phyloP scores from a whole-genome alignment of 2,888 invertebrate species.

The Patella depressa region DNA sequence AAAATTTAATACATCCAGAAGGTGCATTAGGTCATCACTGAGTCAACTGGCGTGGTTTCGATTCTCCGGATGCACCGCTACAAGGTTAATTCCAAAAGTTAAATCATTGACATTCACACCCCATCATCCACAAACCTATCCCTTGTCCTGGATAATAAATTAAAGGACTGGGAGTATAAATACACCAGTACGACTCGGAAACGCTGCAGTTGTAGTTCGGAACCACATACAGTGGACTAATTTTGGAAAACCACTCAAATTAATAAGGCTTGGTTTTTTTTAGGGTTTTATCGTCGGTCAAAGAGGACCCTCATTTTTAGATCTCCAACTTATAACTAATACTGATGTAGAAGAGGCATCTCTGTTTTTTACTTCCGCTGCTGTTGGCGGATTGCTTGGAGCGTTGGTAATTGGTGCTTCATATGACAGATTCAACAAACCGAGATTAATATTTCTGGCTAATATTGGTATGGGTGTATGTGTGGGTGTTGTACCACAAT shows the following conservation, averaged over 20 bases:
- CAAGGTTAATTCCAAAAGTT: too few species aligned
- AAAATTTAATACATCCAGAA: too few species aligned
- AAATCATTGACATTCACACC: too few species aligned
- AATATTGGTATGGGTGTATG: slow-evolving; percentile 61
- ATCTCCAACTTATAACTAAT: slow-evolving; percentile 54
- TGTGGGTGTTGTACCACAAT: slow-evolving; percentile 63
- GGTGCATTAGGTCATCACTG: too few species aligned
- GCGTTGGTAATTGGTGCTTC: slow-evolving; percentile 56
- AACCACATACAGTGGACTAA: not conserved
- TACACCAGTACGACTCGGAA: too few species aligned
- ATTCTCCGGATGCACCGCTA: too few species aligned
- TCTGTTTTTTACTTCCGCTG: slow-evolving; percentile 61
- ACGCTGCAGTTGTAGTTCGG: too few species aligned
- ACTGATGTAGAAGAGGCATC: slow-evolving; percentile 51
- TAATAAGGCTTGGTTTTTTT: not conserved
- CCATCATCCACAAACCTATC: too few species aligned
- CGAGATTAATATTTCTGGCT: slow-evolving; percentile 61
- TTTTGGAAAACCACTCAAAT: not conserved
- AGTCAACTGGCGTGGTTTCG: too few species aligned
- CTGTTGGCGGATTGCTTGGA: slow-evolving; percentile 65
- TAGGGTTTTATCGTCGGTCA: slow-evolving; percentile 67
- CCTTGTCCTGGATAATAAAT: too few species aligned
- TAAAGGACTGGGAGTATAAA: too few species aligned
- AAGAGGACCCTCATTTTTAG: slow-evolving; percentile 64
- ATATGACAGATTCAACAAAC: slow-evolving; percentile 48